Conservation (phyloP, 1,140 invertebrate genomes). For the Periplaneta americana region DNA sequence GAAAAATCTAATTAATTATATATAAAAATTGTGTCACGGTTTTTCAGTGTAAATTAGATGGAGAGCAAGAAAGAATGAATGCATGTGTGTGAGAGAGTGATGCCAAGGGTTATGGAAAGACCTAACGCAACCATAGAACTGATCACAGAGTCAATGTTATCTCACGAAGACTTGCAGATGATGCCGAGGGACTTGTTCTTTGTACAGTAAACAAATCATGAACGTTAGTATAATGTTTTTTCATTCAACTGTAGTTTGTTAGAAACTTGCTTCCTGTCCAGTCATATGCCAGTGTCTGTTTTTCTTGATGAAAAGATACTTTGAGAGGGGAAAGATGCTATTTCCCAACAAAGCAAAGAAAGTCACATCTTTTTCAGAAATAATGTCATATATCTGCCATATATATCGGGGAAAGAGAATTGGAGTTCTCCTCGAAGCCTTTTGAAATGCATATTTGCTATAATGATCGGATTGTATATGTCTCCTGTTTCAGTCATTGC, state of each 20-base stretch:
- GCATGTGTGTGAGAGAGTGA: background rate
- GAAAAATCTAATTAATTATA: background rate
- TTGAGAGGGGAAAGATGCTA: background rate
- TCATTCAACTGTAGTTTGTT: background rate
- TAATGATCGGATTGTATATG: background rate
- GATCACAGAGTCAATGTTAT: background rate
- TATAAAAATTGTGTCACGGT: background rate
- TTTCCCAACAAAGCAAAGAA: background rate
- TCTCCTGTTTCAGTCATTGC: background rate
- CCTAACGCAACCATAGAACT: background rate
- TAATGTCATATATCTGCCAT: background rate
- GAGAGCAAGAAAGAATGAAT: background rate
- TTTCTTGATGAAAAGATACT: background rate
- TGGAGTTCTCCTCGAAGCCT: background rate
- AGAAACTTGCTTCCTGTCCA: background rate
- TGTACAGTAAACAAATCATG: conserved; percentile 6
- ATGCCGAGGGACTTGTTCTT: conserved; percentile 10
- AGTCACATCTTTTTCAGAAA: background rate
- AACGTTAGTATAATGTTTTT: background rate
- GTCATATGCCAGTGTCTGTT: background rate
- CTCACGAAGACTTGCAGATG: background rate
- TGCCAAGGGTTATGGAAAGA: background rate
- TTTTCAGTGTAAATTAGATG: background rate
- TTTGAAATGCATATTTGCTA: background rate
- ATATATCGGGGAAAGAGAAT: background rate